Conservation (phyloP, 2,797 vertebrate genomes). For the Aselliscus stoliczkanus region DNA sequence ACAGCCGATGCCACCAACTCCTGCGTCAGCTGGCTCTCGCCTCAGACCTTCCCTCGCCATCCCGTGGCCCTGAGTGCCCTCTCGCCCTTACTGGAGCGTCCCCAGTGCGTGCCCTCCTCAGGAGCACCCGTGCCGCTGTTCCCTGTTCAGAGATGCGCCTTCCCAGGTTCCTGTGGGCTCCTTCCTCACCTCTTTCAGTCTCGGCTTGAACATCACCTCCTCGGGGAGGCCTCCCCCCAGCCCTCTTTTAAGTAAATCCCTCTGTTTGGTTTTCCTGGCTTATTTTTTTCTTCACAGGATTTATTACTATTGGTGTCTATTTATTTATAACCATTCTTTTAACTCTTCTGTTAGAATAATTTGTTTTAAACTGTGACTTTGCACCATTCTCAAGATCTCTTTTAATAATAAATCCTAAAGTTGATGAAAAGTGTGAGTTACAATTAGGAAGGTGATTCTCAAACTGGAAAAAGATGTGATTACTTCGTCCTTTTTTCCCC, state of each 20-base stretch:
- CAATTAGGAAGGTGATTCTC: not conserved
- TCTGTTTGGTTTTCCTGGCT: not conserved
- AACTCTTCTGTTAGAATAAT: not conserved
- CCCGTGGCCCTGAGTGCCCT: not conserved
- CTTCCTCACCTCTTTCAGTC: not conserved
- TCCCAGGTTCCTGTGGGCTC: not conserved
- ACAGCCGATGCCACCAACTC: not conserved
- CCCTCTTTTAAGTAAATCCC: not conserved
- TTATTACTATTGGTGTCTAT: not conserved
- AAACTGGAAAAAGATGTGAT: not conserved
- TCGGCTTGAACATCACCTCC: not conserved
- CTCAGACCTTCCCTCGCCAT: not conserved
- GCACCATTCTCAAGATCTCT: not conserved
- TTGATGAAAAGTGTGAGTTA: conserved; percentile 10
- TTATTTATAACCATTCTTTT: not conserved
- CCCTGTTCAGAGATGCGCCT: not conserved
- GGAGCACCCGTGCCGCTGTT: not conserved
- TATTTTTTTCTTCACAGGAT: not conserved
- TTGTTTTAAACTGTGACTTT: not conserved
- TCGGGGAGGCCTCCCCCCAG: not conserved
- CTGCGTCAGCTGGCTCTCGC: not conserved
- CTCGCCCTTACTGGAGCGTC: not conserved
- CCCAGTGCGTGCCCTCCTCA: not conserved
- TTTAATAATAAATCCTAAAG: not conserved
- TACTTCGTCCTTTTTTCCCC: not conserved